These are phyloP conservation scores for Syndactyla subalaris DNA, from an alignment of 2,797 vertebrate genomes.

Conservation along the genomic window DNA sequence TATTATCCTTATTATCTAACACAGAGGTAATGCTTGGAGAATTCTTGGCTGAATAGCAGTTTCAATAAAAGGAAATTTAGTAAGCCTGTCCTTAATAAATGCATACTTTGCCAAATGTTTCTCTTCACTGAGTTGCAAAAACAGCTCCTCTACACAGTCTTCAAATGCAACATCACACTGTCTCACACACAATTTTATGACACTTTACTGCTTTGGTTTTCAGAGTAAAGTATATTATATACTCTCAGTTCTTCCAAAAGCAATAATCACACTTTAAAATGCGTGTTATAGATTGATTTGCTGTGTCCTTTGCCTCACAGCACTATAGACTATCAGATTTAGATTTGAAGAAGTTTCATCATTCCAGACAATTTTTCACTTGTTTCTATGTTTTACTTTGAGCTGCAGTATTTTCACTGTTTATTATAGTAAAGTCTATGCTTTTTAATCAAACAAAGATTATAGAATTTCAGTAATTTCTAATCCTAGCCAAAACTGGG, in stretches of 20 bases:
- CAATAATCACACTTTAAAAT: not conserved
- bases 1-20: not conserved
- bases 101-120: conserved; percentile 1
- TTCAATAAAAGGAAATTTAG: conserved; percentile 28
- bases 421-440: not conserved
- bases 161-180: not conserved
- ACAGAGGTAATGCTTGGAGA: conserved; percentile 7
- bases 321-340: not conserved
- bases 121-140: not conserved
- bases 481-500: not conserved
- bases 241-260: not conserved
- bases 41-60: not conserved
- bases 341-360: not conserved
- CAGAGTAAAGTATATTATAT: not conserved
- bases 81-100: conserved; percentile 13
- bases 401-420: conserved; percentile 1
- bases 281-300: not conserved
- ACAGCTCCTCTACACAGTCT: not conserved
- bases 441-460: conserved; percentile 21
- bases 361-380: conserved; percentile 15
- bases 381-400: conserved; percentile 6
- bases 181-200: not conserved
- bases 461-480: conserved; percentile 17
- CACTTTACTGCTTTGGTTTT: not conserved
- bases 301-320: not conserved